Evolutionary conservation across 2,797 vertebrate genomes (phyloP).

Genomic region (Lutjanus argentimaculatus): DNA sequence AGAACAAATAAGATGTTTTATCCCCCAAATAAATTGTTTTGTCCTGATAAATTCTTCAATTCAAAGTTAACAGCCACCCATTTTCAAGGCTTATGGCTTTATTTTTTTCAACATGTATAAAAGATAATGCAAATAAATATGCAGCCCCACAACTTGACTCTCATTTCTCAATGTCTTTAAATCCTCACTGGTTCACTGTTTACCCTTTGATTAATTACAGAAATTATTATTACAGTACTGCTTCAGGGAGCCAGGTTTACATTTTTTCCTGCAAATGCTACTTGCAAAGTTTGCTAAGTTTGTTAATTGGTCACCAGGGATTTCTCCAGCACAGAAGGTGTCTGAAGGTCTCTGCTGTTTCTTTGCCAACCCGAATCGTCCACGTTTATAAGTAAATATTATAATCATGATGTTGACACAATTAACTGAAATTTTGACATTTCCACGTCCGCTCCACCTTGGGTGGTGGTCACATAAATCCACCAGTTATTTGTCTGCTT

Average conservation of each 20-base stretch:
- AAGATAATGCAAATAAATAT: conserved; percentile 29
- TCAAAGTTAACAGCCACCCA: not conserved
- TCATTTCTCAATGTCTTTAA: conserved; percentile 37
- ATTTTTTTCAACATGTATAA: not conserved
- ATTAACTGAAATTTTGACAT: conserved; percentile 42
- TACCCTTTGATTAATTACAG: conserved; percentile 61
- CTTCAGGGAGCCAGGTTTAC: conserved; percentile 42
- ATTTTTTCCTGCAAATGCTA: conserved; percentile 48
- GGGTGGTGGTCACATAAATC: conserved; percentile 19
- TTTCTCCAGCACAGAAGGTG: conserved; percentile 35
- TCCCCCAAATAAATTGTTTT: not conserved
- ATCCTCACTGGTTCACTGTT: conserved; percentile 41
- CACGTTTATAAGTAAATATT: conserved; percentile 50
- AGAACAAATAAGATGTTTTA: not conserved
- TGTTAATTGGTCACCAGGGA: conserved; percentile 75
- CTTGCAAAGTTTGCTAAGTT: conserved; percentile 65
- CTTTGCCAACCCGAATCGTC: conserved; percentile 43
- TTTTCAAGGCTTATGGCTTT: not conserved
- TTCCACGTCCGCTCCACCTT: not conserved
- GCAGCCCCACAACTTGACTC: not conserved
- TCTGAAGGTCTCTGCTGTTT: conserved; percentile 55
- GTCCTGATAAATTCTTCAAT: not conserved
- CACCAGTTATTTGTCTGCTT: not conserved
- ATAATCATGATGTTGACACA: conserved; percentile 52
- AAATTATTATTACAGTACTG: conserved; percentile 40